These are phyloP conservation scores for Chesias legatella DNA, from an alignment of 2,888 invertebrate species.

Conservation along the genomic window DNA sequence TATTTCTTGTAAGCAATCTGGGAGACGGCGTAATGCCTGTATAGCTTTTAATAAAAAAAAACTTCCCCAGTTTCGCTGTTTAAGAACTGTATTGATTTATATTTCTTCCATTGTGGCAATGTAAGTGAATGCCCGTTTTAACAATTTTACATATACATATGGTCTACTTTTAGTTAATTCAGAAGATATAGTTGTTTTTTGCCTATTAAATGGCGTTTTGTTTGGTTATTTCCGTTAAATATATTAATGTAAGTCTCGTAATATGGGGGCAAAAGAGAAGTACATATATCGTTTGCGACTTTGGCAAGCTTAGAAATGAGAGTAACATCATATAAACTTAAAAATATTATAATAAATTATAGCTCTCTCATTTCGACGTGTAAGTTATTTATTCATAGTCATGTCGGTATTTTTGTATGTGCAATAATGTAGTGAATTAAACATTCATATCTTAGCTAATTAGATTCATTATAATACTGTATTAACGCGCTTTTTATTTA, in stretches of 20 bases:
- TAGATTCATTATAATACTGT: conserved; percentile 55
- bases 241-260: conserved; percentile 1
- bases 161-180: conserved; percentile 6
- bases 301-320: conserved; percentile 23
- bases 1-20: conserved; percentile 29
- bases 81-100: conserved; percentile 23
- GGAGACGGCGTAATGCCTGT: conserved; percentile 22
- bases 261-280: not conserved
- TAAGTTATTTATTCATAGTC: conserved; percentile 34
- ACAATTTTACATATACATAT: conserved; percentile 8
- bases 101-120: conserved; percentile 25
- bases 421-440: conserved; percentile 69
- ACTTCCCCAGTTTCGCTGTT: conserved; percentile 42
- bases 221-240: conserved; percentile 16
- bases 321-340: conserved; percentile 15
- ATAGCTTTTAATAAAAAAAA: conserved; percentile 43
- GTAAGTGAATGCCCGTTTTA: conserved; percentile 9
- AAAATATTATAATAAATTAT: conserved; percentile 10
- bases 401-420: conserved; percentile 73
- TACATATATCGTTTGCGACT: conserved; percentile 2
- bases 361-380: conserved; percentile 24
- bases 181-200: conserved; percentile 15
- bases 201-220: conserved; percentile 21
- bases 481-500: conserved; percentile 67
- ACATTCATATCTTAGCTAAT: conserved; percentile 76